Percentiles rank a stretch among this genome's conserved stretches.
phyloP scores from a whole-genome alignment of 1,140 invertebrate genomes.

The Aphelinus atriplicis region DNA sequence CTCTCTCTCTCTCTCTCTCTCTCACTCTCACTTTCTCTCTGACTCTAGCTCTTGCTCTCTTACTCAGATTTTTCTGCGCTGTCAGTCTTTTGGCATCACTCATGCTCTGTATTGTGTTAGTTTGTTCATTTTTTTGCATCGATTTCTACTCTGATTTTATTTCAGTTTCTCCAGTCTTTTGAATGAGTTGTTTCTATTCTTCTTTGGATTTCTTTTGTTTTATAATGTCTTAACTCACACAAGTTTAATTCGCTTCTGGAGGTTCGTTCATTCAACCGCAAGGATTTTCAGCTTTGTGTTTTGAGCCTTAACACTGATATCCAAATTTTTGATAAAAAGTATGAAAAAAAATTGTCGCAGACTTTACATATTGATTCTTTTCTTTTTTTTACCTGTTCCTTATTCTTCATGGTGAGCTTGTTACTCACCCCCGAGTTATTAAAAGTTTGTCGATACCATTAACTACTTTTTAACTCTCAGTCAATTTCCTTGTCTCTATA shows the following conservation, averaged over 20 bases:
- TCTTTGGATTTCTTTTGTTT: slow-evolving; percentile 8
- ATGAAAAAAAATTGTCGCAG: neutral
- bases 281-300: neutral
- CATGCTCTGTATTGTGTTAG: slow-evolving; percentile 14
- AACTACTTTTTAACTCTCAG: neutral
- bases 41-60: slow-evolving; percentile 5
- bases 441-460: too few relatives aligned
- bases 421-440: neutral
- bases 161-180: slow-evolving; percentile 2
- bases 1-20: slow-evolving; percentile 19
- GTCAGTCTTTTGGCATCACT: slow-evolving; percentile 35
- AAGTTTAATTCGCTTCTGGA: slow-evolving; percentile 21
- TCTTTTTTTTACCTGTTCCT: neutral
- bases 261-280: neutral
- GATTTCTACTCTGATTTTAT: slow-evolving; percentile 23
- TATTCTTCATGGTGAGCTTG: neutral
- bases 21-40: slow-evolving; percentile 19
- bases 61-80: slow-evolving; percentile 37
- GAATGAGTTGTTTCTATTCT: slow-evolving; percentile 37
- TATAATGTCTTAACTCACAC: neutral
- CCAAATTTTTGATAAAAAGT: neutral
- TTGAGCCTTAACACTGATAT: slow-evolving; percentile 5
- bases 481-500: neutral
- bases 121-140: slow-evolving; percentile 12
- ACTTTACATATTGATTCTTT: neutral